phyloP scores from a whole-genome alignment of 2,113 vertebrate genomes.

The Rousettus leschenaultii region DNA sequence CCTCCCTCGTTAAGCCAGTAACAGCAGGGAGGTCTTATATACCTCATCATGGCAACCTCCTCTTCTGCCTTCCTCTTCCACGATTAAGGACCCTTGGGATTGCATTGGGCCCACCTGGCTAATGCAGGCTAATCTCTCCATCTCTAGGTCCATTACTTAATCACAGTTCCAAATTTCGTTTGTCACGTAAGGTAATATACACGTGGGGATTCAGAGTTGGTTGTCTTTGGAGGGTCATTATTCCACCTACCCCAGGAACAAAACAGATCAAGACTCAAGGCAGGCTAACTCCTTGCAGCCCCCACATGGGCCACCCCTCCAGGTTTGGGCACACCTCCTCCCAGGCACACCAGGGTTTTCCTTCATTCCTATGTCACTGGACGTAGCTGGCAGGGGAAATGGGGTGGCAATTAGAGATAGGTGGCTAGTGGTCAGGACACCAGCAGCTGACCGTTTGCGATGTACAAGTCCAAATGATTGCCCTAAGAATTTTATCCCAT shows the following conservation, averaged over 20 bases:
- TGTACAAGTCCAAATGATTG: not conserved
- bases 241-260: not conserved
- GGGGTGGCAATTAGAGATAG: not conserved
- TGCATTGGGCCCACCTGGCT: not conserved
- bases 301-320: not conserved
- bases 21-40: not conserved
- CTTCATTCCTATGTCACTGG: not conserved
- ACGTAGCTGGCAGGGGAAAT: not conserved
- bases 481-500: not conserved
- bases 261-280: not conserved
- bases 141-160: not conserved
- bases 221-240: not conserved
- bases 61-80: not conserved
- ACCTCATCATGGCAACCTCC: not conserved
- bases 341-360: not conserved
- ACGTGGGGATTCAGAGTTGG: not conserved
- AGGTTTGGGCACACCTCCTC: not conserved
- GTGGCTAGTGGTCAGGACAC: not conserved
- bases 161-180: not conserved
- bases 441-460: not conserved
- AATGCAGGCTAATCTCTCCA: not conserved
- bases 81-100: not conserved
- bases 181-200: not conserved
- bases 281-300: not conserved
- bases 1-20: not conserved